These are phyloP conservation scores for Semaprochilodus insignis DNA, from an alignment of 2,797 vertebrate genomes.

Conservation along the genomic window DNA sequence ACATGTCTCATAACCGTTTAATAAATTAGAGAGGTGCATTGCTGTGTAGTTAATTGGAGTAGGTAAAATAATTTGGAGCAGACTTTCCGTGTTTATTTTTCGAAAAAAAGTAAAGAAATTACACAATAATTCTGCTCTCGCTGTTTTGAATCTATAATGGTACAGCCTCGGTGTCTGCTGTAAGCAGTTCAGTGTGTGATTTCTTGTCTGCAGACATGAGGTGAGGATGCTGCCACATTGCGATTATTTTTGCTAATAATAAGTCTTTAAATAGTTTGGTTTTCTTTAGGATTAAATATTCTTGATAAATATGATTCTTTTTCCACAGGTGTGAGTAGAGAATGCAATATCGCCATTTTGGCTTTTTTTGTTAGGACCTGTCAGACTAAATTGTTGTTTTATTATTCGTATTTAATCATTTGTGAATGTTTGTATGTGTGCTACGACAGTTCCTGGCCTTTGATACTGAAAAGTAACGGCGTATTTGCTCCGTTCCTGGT, in stretches of 20 bases:
- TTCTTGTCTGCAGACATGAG: constrained; percentile 10
- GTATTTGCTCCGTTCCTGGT: no score
- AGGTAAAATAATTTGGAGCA: neutral
- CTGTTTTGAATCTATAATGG: neutral
- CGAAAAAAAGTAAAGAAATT: neutral
- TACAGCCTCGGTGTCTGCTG: neutral
- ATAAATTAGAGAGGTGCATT: neutral
- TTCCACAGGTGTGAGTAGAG: neutral
- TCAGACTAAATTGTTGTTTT: neutral
- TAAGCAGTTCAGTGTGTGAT: neutral
- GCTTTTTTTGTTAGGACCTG: neutral
- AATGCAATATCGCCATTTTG: neutral
- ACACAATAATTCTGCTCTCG: neutral
- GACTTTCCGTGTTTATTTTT: neutral
- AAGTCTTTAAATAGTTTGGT: no score
- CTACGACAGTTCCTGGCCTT: no score
- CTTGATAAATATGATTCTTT: neutral
- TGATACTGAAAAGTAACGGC: neutral
- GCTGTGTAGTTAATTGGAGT: neutral
- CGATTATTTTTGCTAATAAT: neutral
- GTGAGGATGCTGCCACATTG: neutral
- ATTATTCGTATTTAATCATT: neutral
- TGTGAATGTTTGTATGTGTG: neutral
- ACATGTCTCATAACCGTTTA: neutral
- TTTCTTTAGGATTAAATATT: neutral